Base-by-base conservation (phyloP, 2,888 invertebrate genomes). In the Xestia ashworthii region DNA sequence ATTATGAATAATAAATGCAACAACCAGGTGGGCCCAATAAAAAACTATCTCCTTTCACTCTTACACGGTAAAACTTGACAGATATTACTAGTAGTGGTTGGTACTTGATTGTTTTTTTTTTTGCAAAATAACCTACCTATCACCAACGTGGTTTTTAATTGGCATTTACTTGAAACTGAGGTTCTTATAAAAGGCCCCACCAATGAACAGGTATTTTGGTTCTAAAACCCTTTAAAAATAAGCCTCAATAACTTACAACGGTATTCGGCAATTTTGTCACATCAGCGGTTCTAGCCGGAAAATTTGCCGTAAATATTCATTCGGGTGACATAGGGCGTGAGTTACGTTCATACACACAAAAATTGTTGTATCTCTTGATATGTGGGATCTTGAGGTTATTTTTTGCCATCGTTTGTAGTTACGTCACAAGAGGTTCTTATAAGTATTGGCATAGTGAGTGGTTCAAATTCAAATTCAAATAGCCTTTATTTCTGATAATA, bases 271-370 rank as follows among this genome's bases (percentile, higher is more conserved):
- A 84, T 80, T 86, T 86, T 86, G 81, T 78, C 85, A 84, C 81
- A 85, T 84, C 81, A 81, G 66, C 71, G 50, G 46, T 58, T 78
- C 66, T 72, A 53, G 25, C 71, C 77, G 46, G 73, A 76, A 64
- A 77, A 71, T 74, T 74, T 41, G 46, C 73, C 83, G 73, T 83
- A 87, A 88, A 90, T 88, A 88, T 90, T 83, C 85, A 87, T 90
- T 84, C 73, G 48, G 76, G 80, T 87, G 87, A 89, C 90, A 87
- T 85, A 84, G 71, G 85, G 84, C 82, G 89, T 87, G 90, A 91
- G 88, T 90, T 88, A 89, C 83, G 76, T 79, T 81, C 75, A 69
- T 69, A 75, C 82, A 82, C 87, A 84, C 74, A 81, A 80, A 86
- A 89, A 87, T 87, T 85, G 84, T 82, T 82, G 85, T 88, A 88